A percentile compares a stretch with the other conserved stretches of the same genome.
phyloP scores from a whole-genome alignment of 2,113 vertebrate species.

The Calyptommatus sinebrachiatus region DNA sequence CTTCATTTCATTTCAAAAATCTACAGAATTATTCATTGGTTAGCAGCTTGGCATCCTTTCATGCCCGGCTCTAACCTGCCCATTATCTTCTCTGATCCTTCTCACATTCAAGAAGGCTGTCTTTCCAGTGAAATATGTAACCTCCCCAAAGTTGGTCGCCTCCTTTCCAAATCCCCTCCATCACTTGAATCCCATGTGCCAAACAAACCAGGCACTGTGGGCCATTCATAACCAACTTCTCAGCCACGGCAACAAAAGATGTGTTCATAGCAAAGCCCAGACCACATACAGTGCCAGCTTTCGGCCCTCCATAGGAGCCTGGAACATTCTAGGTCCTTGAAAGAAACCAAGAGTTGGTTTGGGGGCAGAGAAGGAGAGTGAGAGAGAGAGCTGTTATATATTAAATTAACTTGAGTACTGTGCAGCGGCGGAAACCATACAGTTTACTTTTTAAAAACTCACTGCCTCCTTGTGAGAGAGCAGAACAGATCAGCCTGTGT shows the following conservation, averaged over 20 bases:
- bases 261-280: conserved; percentile 62
- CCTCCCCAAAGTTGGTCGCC: conserved; percentile 26
- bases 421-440: conserved; percentile 73
- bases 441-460: conserved; percentile 79
- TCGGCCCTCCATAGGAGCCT: conserved; percentile 50
- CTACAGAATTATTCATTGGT: conserved; percentile 46
- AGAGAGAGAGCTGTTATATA: conserved; percentile 59
- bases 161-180: neutral
- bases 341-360: conserved; percentile 40
- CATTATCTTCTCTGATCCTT: neutral
- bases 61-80: neutral
- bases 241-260: conserved; percentile 68
- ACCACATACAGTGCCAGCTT: conserved; percentile 68
- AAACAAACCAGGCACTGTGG: conserved; percentile 67
- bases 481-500: conserved; percentile 67
- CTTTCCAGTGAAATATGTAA: conserved; percentile 39
- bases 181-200: conserved; percentile 35
- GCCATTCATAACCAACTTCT: conserved; percentile 63
- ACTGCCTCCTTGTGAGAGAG: conserved; percentile 75
- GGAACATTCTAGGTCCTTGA: conserved; percentile 61
- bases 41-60: conserved; percentile 49
- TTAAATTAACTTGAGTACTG: conserved; percentile 67
- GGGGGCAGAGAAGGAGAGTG: conserved; percentile 39
- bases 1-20: conserved; percentile 30
- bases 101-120: neutral